Evolutionary conservation across 1,140 invertebrate species (phyloP).

Genomic region (Platyura marginata): DNA sequence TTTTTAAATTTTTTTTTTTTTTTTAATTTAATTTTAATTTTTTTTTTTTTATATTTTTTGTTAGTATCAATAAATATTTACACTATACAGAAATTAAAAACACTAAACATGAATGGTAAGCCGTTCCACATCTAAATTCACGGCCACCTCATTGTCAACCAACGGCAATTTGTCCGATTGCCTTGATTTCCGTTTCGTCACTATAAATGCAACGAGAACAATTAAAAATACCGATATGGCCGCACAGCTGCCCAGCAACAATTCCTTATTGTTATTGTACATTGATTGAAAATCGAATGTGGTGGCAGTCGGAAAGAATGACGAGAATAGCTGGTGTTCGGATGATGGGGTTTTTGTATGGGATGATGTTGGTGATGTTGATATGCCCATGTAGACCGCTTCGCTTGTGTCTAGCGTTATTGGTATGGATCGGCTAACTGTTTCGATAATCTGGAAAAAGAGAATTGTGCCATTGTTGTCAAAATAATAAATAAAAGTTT

Average conservation of each 20-base stretch:
- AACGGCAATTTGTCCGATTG: not conserved
- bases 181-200: slow-evolving; percentile 1
- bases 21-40: not conserved
- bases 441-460: too few relatives aligned
- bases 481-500: too few relatives aligned
- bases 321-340: too few relatives aligned
- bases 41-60: not conserved
- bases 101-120: slow-evolving; percentile 1
- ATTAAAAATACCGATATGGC: not conserved
- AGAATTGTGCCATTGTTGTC: too few relatives aligned
- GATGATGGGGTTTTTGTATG: too few relatives aligned
- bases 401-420: not conserved
- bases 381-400: not conserved
- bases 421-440: not conserved
- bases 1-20: too few relatives aligned
- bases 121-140: not conserved
- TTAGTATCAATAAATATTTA: not conserved
- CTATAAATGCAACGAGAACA: not conserved
- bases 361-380: not conserved
- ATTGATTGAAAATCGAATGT: not conserved
- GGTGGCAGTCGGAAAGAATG: not conserved
- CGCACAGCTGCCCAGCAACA: not conserved
- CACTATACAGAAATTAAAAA: not conserved
- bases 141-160: not conserved
- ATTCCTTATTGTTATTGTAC: not conserved